Evolutionary conservation across 2,888 invertebrate genomes (phyloP).

Genomic region (Apocheima hispidaria): DNA sequence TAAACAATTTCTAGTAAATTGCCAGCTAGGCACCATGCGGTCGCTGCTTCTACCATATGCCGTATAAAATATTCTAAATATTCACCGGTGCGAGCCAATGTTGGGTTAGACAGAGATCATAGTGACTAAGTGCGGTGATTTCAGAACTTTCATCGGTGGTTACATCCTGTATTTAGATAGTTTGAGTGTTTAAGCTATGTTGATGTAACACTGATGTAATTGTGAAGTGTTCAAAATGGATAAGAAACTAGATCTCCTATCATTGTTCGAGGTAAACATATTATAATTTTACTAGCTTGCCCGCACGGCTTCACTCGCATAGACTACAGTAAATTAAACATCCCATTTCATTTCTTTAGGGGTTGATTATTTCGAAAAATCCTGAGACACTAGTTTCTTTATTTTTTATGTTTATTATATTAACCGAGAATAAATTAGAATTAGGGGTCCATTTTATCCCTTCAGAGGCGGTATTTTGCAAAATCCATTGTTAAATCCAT

Average conservation of each 20-base stretch:
- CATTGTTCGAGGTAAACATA: constrained; percentile 78
- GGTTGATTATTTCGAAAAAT: no score
- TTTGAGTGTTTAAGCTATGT: constrained; percentile 64
- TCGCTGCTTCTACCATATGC: constrained; percentile 76
- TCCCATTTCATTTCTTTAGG: no score
- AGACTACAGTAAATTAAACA: no score
- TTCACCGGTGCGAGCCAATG: constrained; percentile 46
- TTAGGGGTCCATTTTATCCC: no score
- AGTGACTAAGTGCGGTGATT: constrained; percentile 57
- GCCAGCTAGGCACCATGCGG: constrained; percentile 85
- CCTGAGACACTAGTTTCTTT: no score
- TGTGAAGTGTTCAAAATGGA: constrained; percentile 69
- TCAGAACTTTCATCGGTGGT: constrained; percentile 50
- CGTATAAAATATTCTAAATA: constrained; percentile 55
- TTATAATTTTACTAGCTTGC: neutral
- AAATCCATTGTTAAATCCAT: no score
- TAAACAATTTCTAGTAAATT: constrained; percentile 70
- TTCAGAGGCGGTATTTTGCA: no score
- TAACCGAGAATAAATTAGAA: no score
- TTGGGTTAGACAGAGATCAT: constrained; percentile 41
- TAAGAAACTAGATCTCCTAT: constrained; percentile 82
- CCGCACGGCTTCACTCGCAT: no score
- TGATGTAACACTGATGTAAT: constrained; percentile 63
- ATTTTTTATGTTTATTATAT: no score
- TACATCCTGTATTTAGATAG: constrained; percentile 43